phyloP scores from a whole-genome alignment of 1,140 invertebrate species.

The Cydia pomonella region DNA sequence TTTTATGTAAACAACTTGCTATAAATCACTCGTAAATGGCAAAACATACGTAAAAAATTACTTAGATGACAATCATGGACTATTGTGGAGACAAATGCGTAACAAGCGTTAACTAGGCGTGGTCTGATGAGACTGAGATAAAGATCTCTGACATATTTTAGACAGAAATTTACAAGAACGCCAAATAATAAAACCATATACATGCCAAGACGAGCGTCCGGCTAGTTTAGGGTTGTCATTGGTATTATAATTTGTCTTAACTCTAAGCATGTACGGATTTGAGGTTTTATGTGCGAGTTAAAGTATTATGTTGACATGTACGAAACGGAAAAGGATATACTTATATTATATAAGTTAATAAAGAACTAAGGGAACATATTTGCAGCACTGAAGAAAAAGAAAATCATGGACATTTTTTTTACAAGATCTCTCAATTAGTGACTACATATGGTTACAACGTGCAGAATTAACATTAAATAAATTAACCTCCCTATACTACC shows the following conservation, averaged over 20 bases:
- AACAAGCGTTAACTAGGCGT: constrained; percentile 40
- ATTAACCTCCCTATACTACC: too few relatives aligned
- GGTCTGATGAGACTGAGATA: constrained; percentile 61
- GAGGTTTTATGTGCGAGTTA: not conserved
- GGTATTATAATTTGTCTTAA: not conserved
- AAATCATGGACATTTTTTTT: too few relatives aligned
- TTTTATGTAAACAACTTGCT: constrained; percentile 65
- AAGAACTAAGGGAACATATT: too few relatives aligned
- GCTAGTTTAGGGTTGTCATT: constrained; percentile 36
- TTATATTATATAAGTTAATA: too few relatives aligned
- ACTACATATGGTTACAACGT: too few relatives aligned
- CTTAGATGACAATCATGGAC: constrained; percentile 61
- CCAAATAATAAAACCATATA: constrained; percentile 70
- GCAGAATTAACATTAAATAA: too few relatives aligned
- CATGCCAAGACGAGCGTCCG: constrained; percentile 59
- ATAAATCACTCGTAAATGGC: constrained; percentile 70
- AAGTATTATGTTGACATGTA: not conserved
- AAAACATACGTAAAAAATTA: constrained; percentile 61
- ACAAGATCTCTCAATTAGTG: too few relatives aligned
- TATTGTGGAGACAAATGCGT: constrained; percentile 39
- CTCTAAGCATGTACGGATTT: constrained; percentile 37
- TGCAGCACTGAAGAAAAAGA: too few relatives aligned
- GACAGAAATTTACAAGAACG: constrained; percentile 70
- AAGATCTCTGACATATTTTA: constrained; percentile 67
- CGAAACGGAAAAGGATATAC: too few relatives aligned